Percentiles rank a stretch among this genome's conserved stretches.
Evolutionary conservation across 2,797 vertebrate genomes (phyloP).

Genomic region (Oreortyx pictus): DNA sequence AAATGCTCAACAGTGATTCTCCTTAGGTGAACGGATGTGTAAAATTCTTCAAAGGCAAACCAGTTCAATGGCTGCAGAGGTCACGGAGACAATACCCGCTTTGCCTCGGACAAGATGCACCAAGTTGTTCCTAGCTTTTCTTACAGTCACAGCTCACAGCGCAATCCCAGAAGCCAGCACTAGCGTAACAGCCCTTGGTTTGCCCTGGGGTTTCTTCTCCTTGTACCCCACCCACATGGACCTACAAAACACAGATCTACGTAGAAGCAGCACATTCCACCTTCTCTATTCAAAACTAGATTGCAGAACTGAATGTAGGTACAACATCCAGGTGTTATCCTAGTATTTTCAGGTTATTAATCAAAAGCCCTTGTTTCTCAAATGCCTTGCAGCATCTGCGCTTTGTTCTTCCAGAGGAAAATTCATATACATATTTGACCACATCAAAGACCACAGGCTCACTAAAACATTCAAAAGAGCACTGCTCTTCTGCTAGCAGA

Average conservation of each 20-base stretch:
- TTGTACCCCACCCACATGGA: neutral
- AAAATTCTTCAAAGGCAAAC: neutral
- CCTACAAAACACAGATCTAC: neutral
- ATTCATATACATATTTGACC: neutral
- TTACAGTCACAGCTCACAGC: neutral
- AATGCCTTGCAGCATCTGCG: neutral
- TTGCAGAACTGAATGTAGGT: neutral
- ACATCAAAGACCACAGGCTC: neutral
- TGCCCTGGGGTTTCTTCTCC: neutral
- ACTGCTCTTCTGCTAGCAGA: neutral
- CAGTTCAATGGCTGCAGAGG: neutral
- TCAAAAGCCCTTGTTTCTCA: slow-evolving; percentile 24
- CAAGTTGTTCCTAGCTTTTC: neutral
- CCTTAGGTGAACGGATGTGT: neutral
- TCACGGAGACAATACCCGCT: neutral
- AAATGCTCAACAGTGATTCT: neutral
- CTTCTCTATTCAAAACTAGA: neutral
- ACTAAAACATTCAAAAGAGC: neutral
- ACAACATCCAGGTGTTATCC: neutral
- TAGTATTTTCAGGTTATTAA: slow-evolving; percentile 1
- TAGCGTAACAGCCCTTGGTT: neutral
- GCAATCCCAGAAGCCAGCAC: neutral
- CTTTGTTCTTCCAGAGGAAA: slow-evolving; percentile 35
- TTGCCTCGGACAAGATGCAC: neutral
- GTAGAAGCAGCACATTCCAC: neutral